Percentiles rank a stretch among this genome's conserved stretches.
Evolutionary conservation across 2,888 invertebrate species (phyloP).

Genomic region (Cotesia congregata): DNA sequence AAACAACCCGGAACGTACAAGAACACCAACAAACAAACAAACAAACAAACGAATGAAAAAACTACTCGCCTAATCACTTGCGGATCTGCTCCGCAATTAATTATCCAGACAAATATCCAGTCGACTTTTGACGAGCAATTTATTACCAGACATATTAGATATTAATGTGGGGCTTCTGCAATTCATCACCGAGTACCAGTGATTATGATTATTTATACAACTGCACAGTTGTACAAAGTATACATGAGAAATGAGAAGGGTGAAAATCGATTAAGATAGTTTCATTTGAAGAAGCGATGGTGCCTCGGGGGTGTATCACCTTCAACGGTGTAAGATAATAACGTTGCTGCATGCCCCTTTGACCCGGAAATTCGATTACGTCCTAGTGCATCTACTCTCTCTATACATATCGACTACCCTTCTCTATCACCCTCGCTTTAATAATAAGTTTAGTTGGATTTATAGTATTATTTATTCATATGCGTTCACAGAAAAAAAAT

Average conservation of each 20-base stretch:
- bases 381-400: slow-evolving; percentile 55
- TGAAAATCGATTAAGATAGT: slow-evolving; percentile 7
- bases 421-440: slow-evolving; percentile 1
- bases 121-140: background rate
- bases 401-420: slow-evolving; percentile 19
- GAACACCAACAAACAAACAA: background rate
- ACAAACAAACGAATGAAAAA: background rate
- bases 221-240: background rate
- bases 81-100: background rate
- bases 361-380: slow-evolving; percentile 64
- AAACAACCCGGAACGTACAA: background rate
- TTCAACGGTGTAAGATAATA: slow-evolving; percentile 58
- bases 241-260: background rate
- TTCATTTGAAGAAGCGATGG: slow-evolving; percentile 14
- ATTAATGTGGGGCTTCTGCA: background rate
- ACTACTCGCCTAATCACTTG: background rate
- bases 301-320: slow-evolving; percentile 16
- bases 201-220: no score
- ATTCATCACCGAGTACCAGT: background rate
- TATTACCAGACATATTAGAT: background rate
- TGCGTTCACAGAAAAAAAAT: no score
- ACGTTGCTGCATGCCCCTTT: slow-evolving; percentile 60
- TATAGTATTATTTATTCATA: no score
- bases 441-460: background rate
- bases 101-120: background rate